phyloP scores from a whole-genome alignment of 2,888 invertebrate genomes.

The Opisthograptis luteolata region DNA sequence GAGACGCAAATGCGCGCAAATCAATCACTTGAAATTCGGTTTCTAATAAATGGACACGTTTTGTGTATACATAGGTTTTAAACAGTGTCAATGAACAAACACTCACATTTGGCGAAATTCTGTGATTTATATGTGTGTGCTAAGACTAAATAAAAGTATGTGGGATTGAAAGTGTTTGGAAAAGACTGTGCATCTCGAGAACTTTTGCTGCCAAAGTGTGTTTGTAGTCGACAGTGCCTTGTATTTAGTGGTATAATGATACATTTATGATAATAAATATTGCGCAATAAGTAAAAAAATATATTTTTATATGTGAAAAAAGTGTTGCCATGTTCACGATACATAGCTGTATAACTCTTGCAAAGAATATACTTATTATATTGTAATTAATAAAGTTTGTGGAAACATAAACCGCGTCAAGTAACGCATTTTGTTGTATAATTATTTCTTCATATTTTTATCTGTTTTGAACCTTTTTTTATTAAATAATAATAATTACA shows the following conservation, averaged over 20 bases:
- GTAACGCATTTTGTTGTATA: neutral
- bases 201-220: conserved; percentile 84
- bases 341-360: conserved; percentile 61
- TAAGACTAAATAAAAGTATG: conserved; percentile 54
- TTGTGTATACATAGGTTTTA: conserved; percentile 59
- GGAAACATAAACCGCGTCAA: neutral
- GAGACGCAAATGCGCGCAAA: conserved; percentile 62
- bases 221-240: conserved; percentile 85
- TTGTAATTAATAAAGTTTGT: conserved; percentile 2
- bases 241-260: conserved; percentile 69
- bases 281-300: conserved; percentile 73
- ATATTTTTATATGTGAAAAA: conserved; percentile 83
- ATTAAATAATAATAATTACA: conserved; percentile 12
- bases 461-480: conserved; percentile 38
- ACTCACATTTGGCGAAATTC: conserved; percentile 80
- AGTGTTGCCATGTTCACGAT: conserved; percentile 81
- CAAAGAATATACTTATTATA: conserved; percentile 5
- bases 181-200: conserved; percentile 58
- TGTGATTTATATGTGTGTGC: conserved; percentile 76
- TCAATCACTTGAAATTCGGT: conserved; percentile 74
- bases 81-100: conserved; percentile 75
- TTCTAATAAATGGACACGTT: conserved; percentile 53
- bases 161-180: conserved; percentile 58
- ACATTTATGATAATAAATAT: conserved; percentile 81
- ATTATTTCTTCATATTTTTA: conserved; percentile 26